These are phyloP conservation scores for Musca domestica DNA, from an alignment of 1,140 invertebrate genomes.

Conservation along the genomic window DNA sequence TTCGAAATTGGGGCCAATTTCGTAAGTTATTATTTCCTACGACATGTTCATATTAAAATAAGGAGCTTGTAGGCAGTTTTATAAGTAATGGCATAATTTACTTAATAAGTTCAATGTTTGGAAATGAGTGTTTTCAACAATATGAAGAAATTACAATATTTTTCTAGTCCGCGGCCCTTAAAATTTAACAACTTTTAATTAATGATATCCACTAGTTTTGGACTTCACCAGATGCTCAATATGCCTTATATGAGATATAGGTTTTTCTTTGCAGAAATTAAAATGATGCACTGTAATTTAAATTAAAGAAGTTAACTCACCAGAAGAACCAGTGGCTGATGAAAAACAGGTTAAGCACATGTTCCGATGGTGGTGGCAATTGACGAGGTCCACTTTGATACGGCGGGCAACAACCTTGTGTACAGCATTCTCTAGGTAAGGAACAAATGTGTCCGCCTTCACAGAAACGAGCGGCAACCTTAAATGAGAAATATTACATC, in stretches of 20 bases:
- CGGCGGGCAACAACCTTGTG: slow-evolving; percentile 68
- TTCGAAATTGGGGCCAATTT: no score
- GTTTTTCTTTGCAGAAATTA: neutral
- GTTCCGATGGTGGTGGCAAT: slow-evolving; percentile 54
- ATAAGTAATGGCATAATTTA: no score
- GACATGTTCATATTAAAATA: no score
- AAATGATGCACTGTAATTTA: neutral
- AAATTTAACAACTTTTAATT: no score
- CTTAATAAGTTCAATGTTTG: no score
- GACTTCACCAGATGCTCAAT: neutral
- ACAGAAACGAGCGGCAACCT: slow-evolving; percentile 54
- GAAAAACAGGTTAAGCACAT: slow-evolving; percentile 56
- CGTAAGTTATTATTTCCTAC: no score
- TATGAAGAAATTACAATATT: no score
- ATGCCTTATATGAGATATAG: neutral
- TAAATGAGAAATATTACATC: slow-evolving; percentile 8
- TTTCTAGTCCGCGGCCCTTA: no score
- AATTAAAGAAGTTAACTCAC: no score
- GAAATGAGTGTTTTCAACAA: no score
- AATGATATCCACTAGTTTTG: no score
- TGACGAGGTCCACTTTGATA: slow-evolving; percentile 57
- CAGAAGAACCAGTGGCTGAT: slow-evolving; percentile 59
- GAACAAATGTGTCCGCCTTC: slow-evolving; percentile 62
- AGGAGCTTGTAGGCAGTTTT: no score
- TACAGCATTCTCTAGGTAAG: slow-evolving; percentile 70